phyloP scores from a whole-genome alignment of 92 coral and sea anemone species.

The Siderastrea siderea region DNA sequence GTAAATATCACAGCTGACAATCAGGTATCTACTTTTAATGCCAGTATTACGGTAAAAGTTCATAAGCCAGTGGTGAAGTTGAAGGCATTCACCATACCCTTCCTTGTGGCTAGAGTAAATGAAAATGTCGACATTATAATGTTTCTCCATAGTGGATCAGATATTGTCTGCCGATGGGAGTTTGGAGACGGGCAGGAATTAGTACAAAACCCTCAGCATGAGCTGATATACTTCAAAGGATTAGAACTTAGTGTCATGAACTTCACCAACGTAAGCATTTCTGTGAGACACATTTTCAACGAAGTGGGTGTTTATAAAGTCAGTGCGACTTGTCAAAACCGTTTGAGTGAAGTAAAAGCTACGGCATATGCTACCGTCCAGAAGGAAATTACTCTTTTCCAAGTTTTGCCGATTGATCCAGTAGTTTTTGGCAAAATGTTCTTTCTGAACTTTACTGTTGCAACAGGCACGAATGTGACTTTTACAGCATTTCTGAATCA shows the following conservation, averaged over 20 bases:
- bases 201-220: background rate
- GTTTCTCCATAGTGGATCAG: conserved; percentile 59
- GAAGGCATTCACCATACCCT: conserved; percentile 30
- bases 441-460: conserved; percentile 43
- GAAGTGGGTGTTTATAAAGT: conserved; percentile 40
- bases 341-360: conserved; percentile 35
- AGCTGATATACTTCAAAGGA: conserved; percentile 12
- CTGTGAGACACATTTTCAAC: conserved; percentile 28
- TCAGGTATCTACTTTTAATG: conserved; percentile 52
- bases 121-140: conserved; percentile 43
- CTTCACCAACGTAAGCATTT: conserved; percentile 36
- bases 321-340: conserved; percentile 56
- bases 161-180: conserved; percentile 56
- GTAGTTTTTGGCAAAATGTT: conserved; percentile 63
- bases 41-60: conserved; percentile 25
- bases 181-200: conserved; percentile 62
- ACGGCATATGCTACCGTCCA: conserved; percentile 31
- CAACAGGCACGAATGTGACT: conserved; percentile 66
- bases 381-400: conserved; percentile 50
- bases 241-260: background rate
- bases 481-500: conserved; percentile 30
- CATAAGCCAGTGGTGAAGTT: conserved; percentile 59
- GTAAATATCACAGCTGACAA: conserved; percentile 67
- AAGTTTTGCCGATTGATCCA: conserved; percentile 46
- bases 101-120: conserved; percentile 34